These are phyloP conservation scores for Scolopax rusticola DNA, from an alignment of 2,797 vertebrate species.

Conservation along the genomic window DNA sequence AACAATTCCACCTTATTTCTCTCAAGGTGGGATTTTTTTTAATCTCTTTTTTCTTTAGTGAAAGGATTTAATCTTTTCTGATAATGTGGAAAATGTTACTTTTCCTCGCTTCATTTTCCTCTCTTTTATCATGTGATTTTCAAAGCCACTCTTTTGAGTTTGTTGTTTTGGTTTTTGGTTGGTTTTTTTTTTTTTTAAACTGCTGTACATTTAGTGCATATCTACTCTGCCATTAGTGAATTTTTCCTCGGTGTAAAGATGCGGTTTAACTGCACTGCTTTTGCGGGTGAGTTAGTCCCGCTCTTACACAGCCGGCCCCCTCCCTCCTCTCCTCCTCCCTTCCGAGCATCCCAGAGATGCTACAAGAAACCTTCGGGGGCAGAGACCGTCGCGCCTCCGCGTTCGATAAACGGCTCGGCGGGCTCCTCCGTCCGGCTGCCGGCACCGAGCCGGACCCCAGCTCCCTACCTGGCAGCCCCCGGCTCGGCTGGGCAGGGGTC, in stretches of 20 bases:
- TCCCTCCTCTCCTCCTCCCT: background rate
- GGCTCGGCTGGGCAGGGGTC: too few relatives aligned
- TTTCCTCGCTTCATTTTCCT: background rate
- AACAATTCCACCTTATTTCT: background rate
- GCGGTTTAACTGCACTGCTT: background rate
- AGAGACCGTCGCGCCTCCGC: background rate
- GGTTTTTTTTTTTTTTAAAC: background rate
- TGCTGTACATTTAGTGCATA: fast-evolving
- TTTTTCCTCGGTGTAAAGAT: background rate
- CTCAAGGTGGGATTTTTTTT: background rate
- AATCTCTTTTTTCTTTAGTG: fast-evolving
- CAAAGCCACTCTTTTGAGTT: background rate
- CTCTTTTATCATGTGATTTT: background rate
- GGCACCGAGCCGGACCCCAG: background rate
- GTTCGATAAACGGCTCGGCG: fast-evolving
- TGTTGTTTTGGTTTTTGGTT: background rate
- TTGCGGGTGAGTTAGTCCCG: background rate
- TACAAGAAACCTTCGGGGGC: fast-evolving
- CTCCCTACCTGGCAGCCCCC: background rate
- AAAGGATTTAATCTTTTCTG: background rate
- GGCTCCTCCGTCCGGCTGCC: background rate
- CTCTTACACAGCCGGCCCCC: background rate
- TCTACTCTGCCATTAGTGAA: background rate
- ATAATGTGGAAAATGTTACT: background rate
- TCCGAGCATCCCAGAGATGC: background rate